Evolutionary conservation across 2,888 invertebrate genomes (phyloP), one percentile per base, ranked within the genome.

Genomic region (Pyralis farinalis): DNA sequence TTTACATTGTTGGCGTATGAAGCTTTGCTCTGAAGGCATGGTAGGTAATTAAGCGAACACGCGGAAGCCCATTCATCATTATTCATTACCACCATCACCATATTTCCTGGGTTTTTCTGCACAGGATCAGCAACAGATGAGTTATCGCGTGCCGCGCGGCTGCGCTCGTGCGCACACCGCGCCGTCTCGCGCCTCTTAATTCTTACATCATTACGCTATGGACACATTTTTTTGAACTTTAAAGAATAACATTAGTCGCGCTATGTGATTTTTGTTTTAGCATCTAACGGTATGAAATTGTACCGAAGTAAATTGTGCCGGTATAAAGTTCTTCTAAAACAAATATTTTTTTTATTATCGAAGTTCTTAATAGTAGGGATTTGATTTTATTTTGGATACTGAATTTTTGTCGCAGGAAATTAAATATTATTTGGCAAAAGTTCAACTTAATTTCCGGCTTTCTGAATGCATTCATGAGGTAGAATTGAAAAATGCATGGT

Each of bases 61-160:
- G 63, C 83, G 86, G 88, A 86, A 87, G 77, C 65, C 58, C 53
- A 67, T 71, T 68, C 63, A 71, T 70, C 66, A 71, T 68, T 77
- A 81, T 82, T 83, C 71, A 84, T 83, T 72, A 83, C 56, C 66
- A 74, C 66, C 76, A 78, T 78, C 75, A 65, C 50, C 48, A 42
- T 47, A 67, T 63, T 87, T 87, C 84, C 86, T 83, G 56, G 71
- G 74, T 84, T 85, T 87, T 85, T 84, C 64, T 71, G 59, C 43
- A 41, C 55, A 49, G 57, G 58, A 58, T 47, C 46, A 42, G 38
- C 28, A 33, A 51, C 47, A 55, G 56, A 61, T 47, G 51, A 58
- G 52, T 45, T 47, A 50, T 70, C 63, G 78, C 81, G 78, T 79
- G 82, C 66, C 53, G 52, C 45, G 37, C 46, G 49, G 73, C 51